phyloP scores from a whole-genome alignment of 2,113 vertebrate genomes.

The Petaurus breviceps region DNA sequence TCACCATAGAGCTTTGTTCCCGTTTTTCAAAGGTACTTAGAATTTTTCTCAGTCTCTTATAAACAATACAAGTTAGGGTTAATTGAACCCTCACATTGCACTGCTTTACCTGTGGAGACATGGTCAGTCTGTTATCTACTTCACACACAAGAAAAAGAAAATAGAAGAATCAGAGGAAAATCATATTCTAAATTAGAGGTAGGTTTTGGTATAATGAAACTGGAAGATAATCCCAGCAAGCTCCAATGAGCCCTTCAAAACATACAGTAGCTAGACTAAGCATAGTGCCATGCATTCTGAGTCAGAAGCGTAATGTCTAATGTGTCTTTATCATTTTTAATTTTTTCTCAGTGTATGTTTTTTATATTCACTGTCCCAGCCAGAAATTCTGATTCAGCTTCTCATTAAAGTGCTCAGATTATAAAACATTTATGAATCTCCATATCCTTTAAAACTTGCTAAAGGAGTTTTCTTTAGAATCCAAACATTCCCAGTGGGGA shows the following conservation, averaged over 20 bases:
- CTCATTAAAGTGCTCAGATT: neutral
- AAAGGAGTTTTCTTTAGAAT: conserved; percentile 35
- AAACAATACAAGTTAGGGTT: neutral
- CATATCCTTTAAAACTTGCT: neutral
- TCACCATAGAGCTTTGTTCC: neutral
- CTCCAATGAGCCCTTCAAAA: neutral
- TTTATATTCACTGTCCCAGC: neutral
- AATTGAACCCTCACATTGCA: neutral
- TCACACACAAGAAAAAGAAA: neutral
- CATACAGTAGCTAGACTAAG: neutral
- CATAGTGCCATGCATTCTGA: neutral
- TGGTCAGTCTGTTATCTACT: neutral
- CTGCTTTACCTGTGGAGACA: neutral
- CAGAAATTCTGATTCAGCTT: conserved; percentile 15
- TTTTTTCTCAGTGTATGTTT: neutral
- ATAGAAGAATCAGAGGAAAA: conserved; percentile 10
- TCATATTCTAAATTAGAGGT: neutral
- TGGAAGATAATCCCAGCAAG: neutral
- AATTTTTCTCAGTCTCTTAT: neutral
- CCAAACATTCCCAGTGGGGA: neutral
- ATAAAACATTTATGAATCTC: conserved; percentile 21
- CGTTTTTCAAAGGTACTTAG: neutral
- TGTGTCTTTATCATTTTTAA: neutral
- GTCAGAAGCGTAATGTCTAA: neutral
- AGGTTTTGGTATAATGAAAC: neutral